A percentile compares a stretch with the other conserved stretches of the same genome.
Conservation (phyloP, 2,113 vertebrate genomes). For the Arenaria interpres region DNA sequence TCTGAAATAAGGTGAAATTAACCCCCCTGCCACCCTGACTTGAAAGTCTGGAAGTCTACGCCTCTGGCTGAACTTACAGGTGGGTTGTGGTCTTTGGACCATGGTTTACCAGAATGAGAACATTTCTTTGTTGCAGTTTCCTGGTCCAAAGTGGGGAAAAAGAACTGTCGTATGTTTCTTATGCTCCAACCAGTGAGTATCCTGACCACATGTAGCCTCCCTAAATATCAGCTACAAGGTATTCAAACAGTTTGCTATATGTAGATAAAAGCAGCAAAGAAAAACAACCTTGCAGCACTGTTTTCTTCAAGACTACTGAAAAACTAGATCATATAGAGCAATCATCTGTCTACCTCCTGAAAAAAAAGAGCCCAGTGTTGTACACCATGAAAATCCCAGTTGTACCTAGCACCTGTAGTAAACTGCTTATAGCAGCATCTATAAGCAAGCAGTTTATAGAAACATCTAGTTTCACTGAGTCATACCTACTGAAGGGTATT, state of each 20-base stretch:
- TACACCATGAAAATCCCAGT: not conserved
- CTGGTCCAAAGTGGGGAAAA: not conserved
- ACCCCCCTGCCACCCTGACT: rapidly evolving
- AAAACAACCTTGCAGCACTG: not conserved
- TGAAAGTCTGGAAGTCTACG: not conserved
- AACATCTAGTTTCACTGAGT: not conserved
- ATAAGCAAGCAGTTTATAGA: too few species aligned
- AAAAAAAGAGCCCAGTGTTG: not conserved
- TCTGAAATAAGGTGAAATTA: not conserved
- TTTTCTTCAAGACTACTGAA: not conserved
- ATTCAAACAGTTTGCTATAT: not conserved
- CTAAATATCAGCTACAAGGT: not conserved
- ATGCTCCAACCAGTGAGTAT: not conserved
- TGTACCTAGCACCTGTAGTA: not conserved
- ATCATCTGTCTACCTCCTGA: not conserved
- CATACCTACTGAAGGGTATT: not conserved
- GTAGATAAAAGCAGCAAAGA: not conserved
- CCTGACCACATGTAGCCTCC: not conserved
- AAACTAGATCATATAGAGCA: not conserved
- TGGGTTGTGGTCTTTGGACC: not conserved
- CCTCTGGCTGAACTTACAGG: not conserved
- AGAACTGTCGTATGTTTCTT: not conserved
- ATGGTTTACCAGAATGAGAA: not conserved
- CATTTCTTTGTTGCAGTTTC: not conserved
- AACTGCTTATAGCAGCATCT: not conserved